Percentiles rank a stretch among this genome's conserved stretches.
These are phyloP conservation scores for Pseudorhombus dupliciocellatus DNA, from an alignment of 2,113 vertebrate species.

Conservation along the genomic window DNA sequence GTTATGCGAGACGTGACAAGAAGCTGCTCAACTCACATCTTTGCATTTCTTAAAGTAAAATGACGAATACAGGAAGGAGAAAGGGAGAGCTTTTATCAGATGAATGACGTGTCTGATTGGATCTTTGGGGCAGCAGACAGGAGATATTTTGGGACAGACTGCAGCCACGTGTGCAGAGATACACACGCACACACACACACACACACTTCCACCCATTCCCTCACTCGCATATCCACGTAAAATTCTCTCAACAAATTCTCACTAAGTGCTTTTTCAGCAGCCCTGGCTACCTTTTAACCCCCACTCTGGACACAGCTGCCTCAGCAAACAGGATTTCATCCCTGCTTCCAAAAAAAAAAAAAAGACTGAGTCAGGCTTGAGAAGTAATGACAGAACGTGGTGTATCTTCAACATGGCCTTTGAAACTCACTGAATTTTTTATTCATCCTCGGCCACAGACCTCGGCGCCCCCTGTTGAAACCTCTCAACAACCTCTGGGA, in stretches of 20 bases:
- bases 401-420: slow-evolving; percentile 64
- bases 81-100: neutral
- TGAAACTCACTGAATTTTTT: slow-evolving; percentile 60
- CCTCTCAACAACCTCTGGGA: slow-evolving; percentile 53
- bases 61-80: neutral
- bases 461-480: slow-evolving; percentile 42
- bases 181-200: slow-evolving; percentile 8
- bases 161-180: slow-evolving; percentile 32
- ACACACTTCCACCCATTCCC: slow-evolving; percentile 1
- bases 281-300: slow-evolving; percentile 50
- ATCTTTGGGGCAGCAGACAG: slow-evolving; percentile 40
- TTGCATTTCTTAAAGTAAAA: neutral
- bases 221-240: slow-evolving; percentile 17
- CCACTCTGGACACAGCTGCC: slow-evolving; percentile 48
- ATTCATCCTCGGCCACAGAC: slow-evolving; percentile 55
- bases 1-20: neutral
- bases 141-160: slow-evolving; percentile 26
- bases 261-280: slow-evolving; percentile 60
- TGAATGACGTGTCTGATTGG: slow-evolving; percentile 22
- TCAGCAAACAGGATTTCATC: slow-evolving; percentile 50
- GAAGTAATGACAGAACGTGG: slow-evolving; percentile 42
- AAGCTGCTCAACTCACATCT: neutral
- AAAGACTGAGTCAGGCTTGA: neutral
- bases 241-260: slow-evolving; percentile 28
- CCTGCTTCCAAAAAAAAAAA: slow-evolving; percentile 42